Evolutionary conservation across 2,888 invertebrate genomes (phyloP).

Genomic region (Synergus umbraculus): DNA sequence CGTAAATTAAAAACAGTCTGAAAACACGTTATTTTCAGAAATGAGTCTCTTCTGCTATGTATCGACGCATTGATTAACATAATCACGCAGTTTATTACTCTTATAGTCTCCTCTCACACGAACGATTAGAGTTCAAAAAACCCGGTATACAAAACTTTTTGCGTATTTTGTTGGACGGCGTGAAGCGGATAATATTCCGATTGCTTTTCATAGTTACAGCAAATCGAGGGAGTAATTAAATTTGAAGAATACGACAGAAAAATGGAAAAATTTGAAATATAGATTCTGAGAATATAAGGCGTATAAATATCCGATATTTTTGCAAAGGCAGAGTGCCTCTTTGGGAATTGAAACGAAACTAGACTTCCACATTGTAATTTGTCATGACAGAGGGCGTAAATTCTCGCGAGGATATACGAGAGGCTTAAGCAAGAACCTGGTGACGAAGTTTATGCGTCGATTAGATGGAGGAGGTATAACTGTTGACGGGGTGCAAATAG

Average conservation of each 20-base stretch:
- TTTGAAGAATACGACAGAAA: not conserved
- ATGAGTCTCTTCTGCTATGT: constrained; percentile 31
- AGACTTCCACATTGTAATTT: constrained; percentile 27
- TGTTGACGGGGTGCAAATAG: constrained; percentile 23
- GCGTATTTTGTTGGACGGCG: not conserved
- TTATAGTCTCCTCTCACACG: not conserved
- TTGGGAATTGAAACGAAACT: not conserved
- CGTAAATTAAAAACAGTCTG: constrained; percentile 5
- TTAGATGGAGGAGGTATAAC: constrained; percentile 17
- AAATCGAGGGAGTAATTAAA: not conserved
- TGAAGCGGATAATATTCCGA: constrained; percentile 2
- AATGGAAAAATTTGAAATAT: not conserved
- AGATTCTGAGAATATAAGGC: not conserved
- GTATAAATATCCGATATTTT: not conserved
- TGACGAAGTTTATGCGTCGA: constrained; percentile 44
- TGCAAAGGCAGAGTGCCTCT: not conserved
- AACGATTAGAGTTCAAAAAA: not conserved
- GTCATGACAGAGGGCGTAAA: constrained; percentile 37
- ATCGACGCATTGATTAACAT: constrained; percentile 28
- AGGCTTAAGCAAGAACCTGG: constrained; percentile 33
- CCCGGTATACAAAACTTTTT: not conserved
- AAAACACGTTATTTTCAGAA: constrained; percentile 18
- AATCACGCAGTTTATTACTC: constrained; percentile 29
- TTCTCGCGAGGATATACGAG: constrained; percentile 37
- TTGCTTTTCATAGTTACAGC: not conserved